These are phyloP conservation scores for Aeoliscus strigatus DNA, from an alignment of 2,797 vertebrate species.

Conservation along the genomic window DNA sequence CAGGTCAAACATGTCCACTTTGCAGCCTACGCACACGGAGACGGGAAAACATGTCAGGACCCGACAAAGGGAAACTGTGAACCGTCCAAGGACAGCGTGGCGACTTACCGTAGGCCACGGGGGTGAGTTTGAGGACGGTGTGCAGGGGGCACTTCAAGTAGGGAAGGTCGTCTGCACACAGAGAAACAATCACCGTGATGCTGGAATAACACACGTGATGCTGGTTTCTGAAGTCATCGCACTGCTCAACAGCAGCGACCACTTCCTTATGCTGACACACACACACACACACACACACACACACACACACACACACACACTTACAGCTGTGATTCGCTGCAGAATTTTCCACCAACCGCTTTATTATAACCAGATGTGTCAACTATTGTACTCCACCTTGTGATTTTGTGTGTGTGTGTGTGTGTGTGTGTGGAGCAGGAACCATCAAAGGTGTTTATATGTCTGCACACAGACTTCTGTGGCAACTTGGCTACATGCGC, in stretches of 20 bases:
- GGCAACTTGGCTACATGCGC: too few relatives aligned
- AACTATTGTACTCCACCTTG: too few relatives aligned
- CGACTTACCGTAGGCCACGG: constrained; percentile 88
- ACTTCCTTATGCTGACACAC: constrained; percentile 28
- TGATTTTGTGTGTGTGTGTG: too few relatives aligned
- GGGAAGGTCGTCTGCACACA: constrained; percentile 85
- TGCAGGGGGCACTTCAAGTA: constrained; percentile 92
- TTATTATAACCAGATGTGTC: too few relatives aligned
- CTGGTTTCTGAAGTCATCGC: constrained; percentile 13
- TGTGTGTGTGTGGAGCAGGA: too few relatives aligned
- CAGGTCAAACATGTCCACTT: constrained; percentile 87
- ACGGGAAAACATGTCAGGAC: constrained; percentile 12
- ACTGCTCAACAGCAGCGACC: constrained; percentile 11
- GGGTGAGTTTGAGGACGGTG: constrained; percentile 88
- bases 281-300: too few relatives aligned
- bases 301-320: too few relatives aligned
- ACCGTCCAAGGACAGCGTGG: not conserved
- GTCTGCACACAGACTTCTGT: too few relatives aligned
- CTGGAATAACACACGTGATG: not conserved
- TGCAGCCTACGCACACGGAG: constrained; percentile 79
- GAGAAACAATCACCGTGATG: constrained; percentile 6
- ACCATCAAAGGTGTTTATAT: too few relatives aligned
- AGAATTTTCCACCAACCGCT: constrained; percentile 11
- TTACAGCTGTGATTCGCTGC: constrained; percentile 13
- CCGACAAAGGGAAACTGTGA: not conserved